Base-by-base conservation (phyloP, 2,113 vertebrate genomes). In the Perognathus longimembris region DNA sequence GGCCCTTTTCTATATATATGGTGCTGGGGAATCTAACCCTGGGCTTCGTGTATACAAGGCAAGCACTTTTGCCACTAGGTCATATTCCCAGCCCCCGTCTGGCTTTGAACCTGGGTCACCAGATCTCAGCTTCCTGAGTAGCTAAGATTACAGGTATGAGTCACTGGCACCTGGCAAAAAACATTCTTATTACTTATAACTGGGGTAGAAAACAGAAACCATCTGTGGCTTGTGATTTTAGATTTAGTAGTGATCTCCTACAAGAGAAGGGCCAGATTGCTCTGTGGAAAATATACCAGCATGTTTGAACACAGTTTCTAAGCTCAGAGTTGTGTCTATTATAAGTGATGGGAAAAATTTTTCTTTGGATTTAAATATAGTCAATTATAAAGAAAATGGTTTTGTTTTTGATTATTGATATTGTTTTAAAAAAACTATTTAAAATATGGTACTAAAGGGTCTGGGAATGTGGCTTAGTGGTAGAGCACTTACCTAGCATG, bases 391-490 rank as follows among this genome's bases (percentile, higher is more conserved):
- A 85, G 40, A 78, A 74, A 45, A 22, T 91, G 64, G 40, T 66
- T 26, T 7, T 88, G 59, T 57, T 95, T 95, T 95, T 89, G 57
- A 59, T 67, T 84, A 64, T 63, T 94, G 45, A 45, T 78, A 34
- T 24, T 80, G 91, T 2, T n/a, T 34, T 36, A 50, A 57, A 42
- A 76, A 74, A 80, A 21, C 26, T 89, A 81, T 63, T 91, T 85
- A n/a, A 50, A 90, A 67, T 83, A 20, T 73, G 32, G 24, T 90
- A 20, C 67, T n/a, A n/a, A 80, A 20, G n/a, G n/a, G n/a, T n/a
- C 45, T 45, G 45, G 45, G 45, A 45, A 11, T 45, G 6, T 45
- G 45, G 45, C 45, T 11, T 45, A 45, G 45, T 45, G 45, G 45
- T 45, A 45, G 11, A 45, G 45, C 11, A 11, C 45, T 45, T 45